Evolutionary conservation across 2,888 invertebrate species (phyloP).

Genomic region (Amiota mariae): DNA sequence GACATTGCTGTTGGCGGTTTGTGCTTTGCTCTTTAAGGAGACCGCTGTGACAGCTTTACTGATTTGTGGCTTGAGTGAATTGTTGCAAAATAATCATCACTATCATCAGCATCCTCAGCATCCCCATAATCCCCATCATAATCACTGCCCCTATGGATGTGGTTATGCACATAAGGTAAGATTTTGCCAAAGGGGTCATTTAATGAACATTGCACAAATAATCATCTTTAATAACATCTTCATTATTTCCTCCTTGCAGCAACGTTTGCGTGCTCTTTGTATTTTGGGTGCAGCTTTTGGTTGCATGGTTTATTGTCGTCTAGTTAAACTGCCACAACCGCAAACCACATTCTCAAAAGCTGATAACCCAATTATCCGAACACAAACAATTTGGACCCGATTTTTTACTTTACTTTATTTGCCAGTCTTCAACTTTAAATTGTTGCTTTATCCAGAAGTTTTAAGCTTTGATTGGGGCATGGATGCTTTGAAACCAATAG

Average conservation of each 20-base stretch:
- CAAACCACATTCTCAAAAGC: constrained; percentile 86
- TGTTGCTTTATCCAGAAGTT: constrained; percentile 88
- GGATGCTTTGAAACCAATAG: constrained; percentile 92
- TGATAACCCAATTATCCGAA: constrained; percentile 94
- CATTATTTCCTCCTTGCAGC: constrained; percentile 74
- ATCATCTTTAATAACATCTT: background rate
- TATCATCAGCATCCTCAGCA: background rate
- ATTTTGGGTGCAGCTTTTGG: constrained; percentile 81
- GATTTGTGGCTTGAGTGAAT: constrained; percentile 79
- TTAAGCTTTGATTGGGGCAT: constrained; percentile 99
- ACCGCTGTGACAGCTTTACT: constrained; percentile 93
- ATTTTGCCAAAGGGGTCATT: background rate
- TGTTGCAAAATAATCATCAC: background rate
- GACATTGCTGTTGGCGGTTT: constrained; percentile 79
- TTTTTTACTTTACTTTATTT: constrained; percentile 92
- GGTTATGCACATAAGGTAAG: constrained; percentile 75
- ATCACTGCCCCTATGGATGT: constrained; percentile 66
- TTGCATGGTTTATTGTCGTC: constrained; percentile 82
- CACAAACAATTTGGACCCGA: constrained; percentile 83
- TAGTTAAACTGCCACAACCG: constrained; percentile 84
- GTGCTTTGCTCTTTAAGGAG: constrained; percentile 94
- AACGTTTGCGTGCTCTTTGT: constrained; percentile 81
- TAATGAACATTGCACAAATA: background rate
- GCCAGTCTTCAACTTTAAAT: constrained; percentile 90
- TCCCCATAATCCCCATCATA: too few relatives aligned